Base-by-base conservation (phyloP, 2,888 invertebrate genomes). In the Agrochola litura region DNA sequence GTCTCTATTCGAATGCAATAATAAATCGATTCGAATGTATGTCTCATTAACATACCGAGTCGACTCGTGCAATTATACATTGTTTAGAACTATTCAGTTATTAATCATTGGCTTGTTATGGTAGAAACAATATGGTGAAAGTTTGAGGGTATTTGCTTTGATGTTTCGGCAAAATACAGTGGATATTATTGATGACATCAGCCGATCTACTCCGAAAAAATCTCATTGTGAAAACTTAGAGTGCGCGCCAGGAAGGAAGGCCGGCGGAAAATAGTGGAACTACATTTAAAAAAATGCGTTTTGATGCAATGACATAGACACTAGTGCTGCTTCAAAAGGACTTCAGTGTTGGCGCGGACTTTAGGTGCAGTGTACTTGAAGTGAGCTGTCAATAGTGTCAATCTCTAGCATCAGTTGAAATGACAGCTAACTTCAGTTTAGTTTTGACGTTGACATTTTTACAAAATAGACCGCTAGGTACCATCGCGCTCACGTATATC, bases 11-110 rank as follows among this genome's bases (percentile, higher is more conserved):
- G 90, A 93, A 92, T 92, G 89, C 91, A 87, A 89, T 92, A 92
- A 88, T 89, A 81, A 88, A 87, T 90, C 83, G 89, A 87, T 86
- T 75, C 75, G 69, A 78, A 92, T 91, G 88, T 90, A 84, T 89
- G 92, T 91, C 93, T 95, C 93, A 95, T 95, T 95, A 94, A 91
- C 93, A 94, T 93, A 91, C 88, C 89, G 89, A 89, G 91, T 87
- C 74, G 80, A 82, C 78, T 85, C 84, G 68, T 80, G 77, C 86
- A 86, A 86, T 86, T 88, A 88, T 71, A 79, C 86, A 86, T 84
- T 87, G 87, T 82, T 78, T 76, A 54, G 66, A 68, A 43, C 14
- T 64, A 76, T 86, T 81, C 64, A 81, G 75, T 79, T 87, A 86
- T 87, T 83, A 87, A 87, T 86, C 88, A 86, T 80, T 74, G 73